These are phyloP conservation scores for Ooceraea biroi DNA, from an alignment of 1,140 invertebrate species.

Conservation along the genomic window DNA sequence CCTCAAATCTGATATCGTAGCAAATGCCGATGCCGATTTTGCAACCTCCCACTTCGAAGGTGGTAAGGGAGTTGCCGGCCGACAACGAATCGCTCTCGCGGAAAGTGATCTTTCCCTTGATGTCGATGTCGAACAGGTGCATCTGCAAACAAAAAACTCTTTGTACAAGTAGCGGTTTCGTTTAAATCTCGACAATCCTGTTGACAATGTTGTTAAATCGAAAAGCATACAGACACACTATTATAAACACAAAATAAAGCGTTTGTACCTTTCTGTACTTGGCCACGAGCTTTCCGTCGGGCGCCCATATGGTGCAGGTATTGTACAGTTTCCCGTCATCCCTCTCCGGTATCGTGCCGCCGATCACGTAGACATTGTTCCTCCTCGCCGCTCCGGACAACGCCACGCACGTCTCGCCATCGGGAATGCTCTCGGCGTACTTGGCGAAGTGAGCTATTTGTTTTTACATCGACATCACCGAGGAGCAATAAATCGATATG, in stretches of 20 bases:
- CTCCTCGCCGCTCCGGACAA: slow-evolving; percentile 92
- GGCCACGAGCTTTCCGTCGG: slow-evolving; percentile 91
- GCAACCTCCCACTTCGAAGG: slow-evolving; percentile 91
- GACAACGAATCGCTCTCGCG: slow-evolving; percentile 95
- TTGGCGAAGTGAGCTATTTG: slow-evolving; percentile 91
- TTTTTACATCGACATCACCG: slow-evolving; percentile 2
- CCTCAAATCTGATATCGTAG: slow-evolving; percentile 97
- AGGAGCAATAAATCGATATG: neutral
- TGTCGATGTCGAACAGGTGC: slow-evolving; percentile 98
- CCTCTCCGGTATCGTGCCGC: slow-evolving; percentile 95
- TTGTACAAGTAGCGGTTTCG: neutral
- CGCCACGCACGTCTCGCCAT: slow-evolving; percentile 90
- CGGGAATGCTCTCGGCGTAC: slow-evolving; percentile 94
- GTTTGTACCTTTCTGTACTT: slow-evolving; percentile 90
- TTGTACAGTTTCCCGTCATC: slow-evolving; percentile 93
- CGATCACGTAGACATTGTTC: slow-evolving; percentile 93
- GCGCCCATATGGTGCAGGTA: slow-evolving; percentile 96
- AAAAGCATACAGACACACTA: neutral
- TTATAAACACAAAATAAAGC: neutral
- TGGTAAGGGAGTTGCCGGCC: slow-evolving; percentile 92
- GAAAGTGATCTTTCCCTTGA: slow-evolving; percentile 96
- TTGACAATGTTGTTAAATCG: no score
- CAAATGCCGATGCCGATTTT: slow-evolving; percentile 97
- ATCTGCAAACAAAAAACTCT: slow-evolving; percentile 87
- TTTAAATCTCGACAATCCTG: neutral